These are phyloP conservation scores for Drosophila nr. perissopoda DNA, from an alignment of 2,888 invertebrate species.

Conservation along the genomic window DNA sequence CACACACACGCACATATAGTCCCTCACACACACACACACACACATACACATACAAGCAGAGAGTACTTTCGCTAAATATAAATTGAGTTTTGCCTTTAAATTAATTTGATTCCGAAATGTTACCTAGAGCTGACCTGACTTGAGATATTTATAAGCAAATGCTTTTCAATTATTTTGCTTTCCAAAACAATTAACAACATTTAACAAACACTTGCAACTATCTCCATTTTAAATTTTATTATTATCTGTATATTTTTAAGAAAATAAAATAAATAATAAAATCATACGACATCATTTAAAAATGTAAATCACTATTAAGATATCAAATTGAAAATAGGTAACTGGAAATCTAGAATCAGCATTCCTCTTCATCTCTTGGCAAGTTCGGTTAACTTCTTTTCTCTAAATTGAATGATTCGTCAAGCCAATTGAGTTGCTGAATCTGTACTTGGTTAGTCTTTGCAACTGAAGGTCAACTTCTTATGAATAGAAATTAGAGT, in stretches of 20 bases:
- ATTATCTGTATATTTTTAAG: not conserved
- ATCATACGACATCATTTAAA: too few species aligned
- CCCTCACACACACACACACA: not conserved
- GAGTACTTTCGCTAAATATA: constrained; percentile 32
- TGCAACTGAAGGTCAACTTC: not conserved
- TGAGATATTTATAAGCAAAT: constrained; percentile 28
- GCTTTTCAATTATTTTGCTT: constrained; percentile 24
- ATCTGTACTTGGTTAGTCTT: not conserved
- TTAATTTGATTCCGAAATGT: constrained; percentile 45
- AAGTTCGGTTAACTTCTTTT: not conserved
- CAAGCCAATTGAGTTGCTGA: not conserved
- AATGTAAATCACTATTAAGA: too few species aligned
- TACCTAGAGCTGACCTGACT: constrained; percentile 23
- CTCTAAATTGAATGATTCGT: not conserved
- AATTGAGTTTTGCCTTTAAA: constrained; percentile 47
- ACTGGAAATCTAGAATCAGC: not conserved
- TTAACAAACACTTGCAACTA: not conserved
- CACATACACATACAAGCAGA: not conserved
- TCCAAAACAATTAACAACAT: not conserved
- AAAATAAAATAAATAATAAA: not conserved
- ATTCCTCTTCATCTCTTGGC: not conserved
- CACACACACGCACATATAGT: constrained; percentile 1
- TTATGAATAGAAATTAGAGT: too few species aligned
- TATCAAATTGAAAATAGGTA: not conserved
- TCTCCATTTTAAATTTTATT: not conserved